A percentile compares a stretch with the other conserved stretches of the same genome.
These are phyloP conservation scores for Teleopsis dalmanni DNA, from an alignment of 1,140 invertebrate genomes.

Conservation along the genomic window DNA sequence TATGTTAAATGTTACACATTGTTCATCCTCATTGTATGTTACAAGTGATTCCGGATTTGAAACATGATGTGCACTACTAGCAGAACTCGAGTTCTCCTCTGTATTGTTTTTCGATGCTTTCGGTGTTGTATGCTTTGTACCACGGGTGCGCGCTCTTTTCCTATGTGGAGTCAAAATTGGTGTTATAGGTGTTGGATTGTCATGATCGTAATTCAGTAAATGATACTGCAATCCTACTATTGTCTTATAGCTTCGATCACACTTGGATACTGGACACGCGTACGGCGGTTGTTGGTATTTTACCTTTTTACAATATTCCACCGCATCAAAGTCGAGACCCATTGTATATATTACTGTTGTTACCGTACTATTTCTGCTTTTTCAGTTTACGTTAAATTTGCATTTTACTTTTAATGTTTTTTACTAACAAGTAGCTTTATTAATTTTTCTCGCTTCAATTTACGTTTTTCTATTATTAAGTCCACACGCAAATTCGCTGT, in stretches of 20 bases:
- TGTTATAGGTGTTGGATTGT: constrained; percentile 53
- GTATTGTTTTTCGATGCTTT: constrained; percentile 15
- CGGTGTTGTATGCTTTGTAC: constrained; percentile 29
- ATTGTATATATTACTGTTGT: constrained; percentile 22
- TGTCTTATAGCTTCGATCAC: constrained; percentile 78
- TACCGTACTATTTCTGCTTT: constrained; percentile 5
- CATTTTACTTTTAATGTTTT: constrained; percentile 17
- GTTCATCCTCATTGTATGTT: constrained; percentile 50
- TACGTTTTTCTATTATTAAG: constrained; percentile 9
- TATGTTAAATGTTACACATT: constrained; percentile 76
- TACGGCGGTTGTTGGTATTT: constrained; percentile 73
- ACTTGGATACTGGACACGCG: constrained; percentile 73
- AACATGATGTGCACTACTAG: constrained; percentile 3
- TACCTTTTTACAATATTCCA: constrained; percentile 75
- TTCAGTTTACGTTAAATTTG: constrained; percentile 22
- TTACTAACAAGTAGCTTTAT: constrained; percentile 9
- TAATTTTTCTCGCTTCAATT: constrained; percentile 13
- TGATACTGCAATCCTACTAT: constrained; percentile 79
- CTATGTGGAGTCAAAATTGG: constrained; percentile 44
- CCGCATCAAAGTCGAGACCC: constrained; percentile 65
- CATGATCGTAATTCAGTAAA: constrained; percentile 75
- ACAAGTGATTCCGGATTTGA: constrained; percentile 45
- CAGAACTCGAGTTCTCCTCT: constrained; percentile 18
- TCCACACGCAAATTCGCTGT: constrained; percentile 17
- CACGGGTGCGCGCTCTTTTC: constrained; percentile 50